Evolutionary conservation across 2,797 vertebrate genomes (phyloP).

Genomic region (Eurystomus glaucurus): DNA sequence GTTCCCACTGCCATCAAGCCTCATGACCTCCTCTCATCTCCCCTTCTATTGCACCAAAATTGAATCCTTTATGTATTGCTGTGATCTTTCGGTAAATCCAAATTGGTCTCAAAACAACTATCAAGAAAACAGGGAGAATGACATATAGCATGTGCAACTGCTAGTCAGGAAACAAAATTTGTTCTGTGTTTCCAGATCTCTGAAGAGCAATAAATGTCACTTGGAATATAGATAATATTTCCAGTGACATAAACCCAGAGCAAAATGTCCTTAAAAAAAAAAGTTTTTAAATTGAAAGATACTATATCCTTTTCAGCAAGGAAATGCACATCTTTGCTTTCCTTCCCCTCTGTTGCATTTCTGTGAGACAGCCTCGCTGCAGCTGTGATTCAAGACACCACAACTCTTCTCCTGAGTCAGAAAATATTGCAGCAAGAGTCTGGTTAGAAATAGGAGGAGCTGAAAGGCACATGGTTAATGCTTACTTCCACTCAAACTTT

Average conservation of each 20-base stretch:
- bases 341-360: not conserved
- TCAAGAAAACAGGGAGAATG: slow-evolving; percentile 47
- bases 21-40: not conserved
- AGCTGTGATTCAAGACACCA: not conserved
- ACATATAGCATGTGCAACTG: not conserved
- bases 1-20: not conserved
- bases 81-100: slow-evolving; percentile 46
- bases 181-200: slow-evolving; percentile 18
- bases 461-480: not conserved
- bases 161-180: slow-evolving; percentile 51
- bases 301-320: not conserved
- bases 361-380: not conserved
- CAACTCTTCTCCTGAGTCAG: slow-evolving; percentile 5
- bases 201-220: slow-evolving; percentile 63
- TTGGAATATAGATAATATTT: slow-evolving; percentile 56
- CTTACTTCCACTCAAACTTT: not conserved
- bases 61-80: slow-evolving; percentile 2
- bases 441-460: not conserved
- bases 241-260: slow-evolving; percentile 50
- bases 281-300: slow-evolving; percentile 53
- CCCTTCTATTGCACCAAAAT: not conserved
- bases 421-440: slow-evolving; percentile 9
- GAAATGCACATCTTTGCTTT: not conserved
- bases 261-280: not conserved
- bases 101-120: slow-evolving; percentile 53